A percentile compares a stretch with the other conserved stretches of the same genome.
Evolutionary conservation across 2,888 invertebrate genomes (phyloP).

Genomic region (Auanema freiburgensis): DNA sequence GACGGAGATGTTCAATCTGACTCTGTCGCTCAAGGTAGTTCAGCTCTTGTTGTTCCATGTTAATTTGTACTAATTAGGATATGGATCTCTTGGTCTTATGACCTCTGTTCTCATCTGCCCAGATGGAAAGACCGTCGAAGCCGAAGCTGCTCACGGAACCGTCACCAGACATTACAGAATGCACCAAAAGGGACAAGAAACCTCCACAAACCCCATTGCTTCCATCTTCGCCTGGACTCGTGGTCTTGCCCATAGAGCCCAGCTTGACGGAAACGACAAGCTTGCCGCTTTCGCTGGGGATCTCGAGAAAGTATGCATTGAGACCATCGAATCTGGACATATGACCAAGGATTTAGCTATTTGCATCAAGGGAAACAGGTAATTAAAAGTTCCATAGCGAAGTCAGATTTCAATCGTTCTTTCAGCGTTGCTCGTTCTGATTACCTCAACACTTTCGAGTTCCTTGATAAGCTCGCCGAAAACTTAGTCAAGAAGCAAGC

Average conservation of each 20-base stretch:
- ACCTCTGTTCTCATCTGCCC: slow-evolving; percentile 94
- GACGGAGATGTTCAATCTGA: slow-evolving; percentile 99
- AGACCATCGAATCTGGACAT: slow-evolving; percentile 88
- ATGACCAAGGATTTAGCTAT: slow-evolving; percentile 99
- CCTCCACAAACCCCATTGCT: slow-evolving; percentile 95
- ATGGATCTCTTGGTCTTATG: slow-evolving; percentile 91
- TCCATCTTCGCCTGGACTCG: slow-evolving; percentile 98
- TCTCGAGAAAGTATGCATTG: slow-evolving; percentile 79
- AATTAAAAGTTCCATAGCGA: background rate
- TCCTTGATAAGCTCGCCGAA: slow-evolving; percentile 89
- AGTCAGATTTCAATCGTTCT: slow-evolving; percentile 27
- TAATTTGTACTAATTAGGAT: slow-evolving; percentile 64
- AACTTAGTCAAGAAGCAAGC: slow-evolving; percentile 72
- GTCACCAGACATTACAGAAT: slow-evolving; percentile 83
- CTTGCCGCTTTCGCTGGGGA: slow-evolving; percentile 77
- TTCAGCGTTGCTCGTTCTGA: slow-evolving; percentile 75
- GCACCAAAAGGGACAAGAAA: slow-evolving; percentile 81
- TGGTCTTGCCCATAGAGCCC: slow-evolving; percentile 89
- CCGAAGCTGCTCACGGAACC: slow-evolving; percentile 97
- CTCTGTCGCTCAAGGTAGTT: slow-evolving; percentile 87
- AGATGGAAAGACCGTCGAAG: slow-evolving; percentile 95
- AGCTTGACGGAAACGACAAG: slow-evolving; percentile 81
- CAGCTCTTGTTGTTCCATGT: background rate
- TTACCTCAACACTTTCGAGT: slow-evolving; percentile 94
- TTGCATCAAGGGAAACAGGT: slow-evolving; percentile 82